phyloP scores from a whole-genome alignment of 2,888 invertebrate species.

The Protodeltote pygarga region DNA sequence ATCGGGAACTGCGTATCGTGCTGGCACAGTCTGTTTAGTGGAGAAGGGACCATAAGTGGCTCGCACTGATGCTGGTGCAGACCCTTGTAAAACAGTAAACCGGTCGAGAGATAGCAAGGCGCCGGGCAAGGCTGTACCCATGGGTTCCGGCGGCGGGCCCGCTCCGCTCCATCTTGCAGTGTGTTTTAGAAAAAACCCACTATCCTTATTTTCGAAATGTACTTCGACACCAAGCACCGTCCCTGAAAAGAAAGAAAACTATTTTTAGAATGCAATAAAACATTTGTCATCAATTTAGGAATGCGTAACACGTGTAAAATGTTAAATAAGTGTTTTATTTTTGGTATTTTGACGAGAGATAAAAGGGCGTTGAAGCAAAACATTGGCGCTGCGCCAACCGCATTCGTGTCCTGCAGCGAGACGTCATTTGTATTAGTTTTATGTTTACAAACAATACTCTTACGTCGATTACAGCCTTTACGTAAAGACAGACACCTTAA shows the following conservation, averaged over 20 bases:
- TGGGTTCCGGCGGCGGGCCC: conserved; percentile 79
- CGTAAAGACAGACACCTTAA: conserved; percentile 10
- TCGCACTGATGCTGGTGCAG: conserved; percentile 95
- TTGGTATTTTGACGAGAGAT: conserved; percentile 67
- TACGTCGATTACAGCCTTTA: conserved; percentile 30
- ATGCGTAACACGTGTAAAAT: conserved; percentile 68
- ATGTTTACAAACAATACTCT: conserved; percentile 75
- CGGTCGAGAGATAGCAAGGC: conserved; percentile 94
- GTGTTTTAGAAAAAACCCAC: conserved; percentile 96
- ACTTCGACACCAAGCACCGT: conserved; percentile 92
- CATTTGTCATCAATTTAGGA: conserved; percentile 51
- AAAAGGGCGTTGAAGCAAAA: conserved; percentile 72
- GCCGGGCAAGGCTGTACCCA: conserved; percentile 86
- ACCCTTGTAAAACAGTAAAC: conserved; percentile 96
- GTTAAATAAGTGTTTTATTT: conserved; percentile 74
- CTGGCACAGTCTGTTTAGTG: conserved; percentile 97
- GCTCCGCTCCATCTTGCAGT: conserved; percentile 90
- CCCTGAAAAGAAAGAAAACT: conserved; percentile 86
- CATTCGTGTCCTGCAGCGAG: conserved; percentile 65
- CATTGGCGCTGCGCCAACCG: conserved; percentile 75
- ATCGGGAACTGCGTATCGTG: conserved; percentile 95
- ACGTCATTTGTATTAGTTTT: conserved; percentile 60
- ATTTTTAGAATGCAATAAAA: conserved; percentile 54
- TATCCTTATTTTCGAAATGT: conserved; percentile 96
- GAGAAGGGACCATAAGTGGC: conserved; percentile 98